phyloP scores from a whole-genome alignment of 2,113 vertebrate species.

The Gracilinanus agilis region DNA sequence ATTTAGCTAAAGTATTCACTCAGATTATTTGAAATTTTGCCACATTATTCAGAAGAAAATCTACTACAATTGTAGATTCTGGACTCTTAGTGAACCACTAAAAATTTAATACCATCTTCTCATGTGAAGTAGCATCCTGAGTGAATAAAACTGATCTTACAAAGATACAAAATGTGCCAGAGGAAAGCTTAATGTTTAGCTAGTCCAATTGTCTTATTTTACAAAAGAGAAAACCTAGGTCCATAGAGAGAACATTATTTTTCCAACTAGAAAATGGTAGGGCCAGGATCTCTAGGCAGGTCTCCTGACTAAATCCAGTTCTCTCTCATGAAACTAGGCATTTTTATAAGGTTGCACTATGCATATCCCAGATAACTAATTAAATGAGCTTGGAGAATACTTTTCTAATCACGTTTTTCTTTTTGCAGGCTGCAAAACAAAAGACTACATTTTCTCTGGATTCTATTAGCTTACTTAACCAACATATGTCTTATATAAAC shows the following conservation, averaged over 20 bases:
- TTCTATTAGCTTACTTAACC: not conserved
- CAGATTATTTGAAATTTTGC: not conserved
- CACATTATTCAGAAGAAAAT: not conserved
- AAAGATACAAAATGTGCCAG: not conserved
- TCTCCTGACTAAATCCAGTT: not conserved
- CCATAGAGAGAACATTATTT: not conserved
- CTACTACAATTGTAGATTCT: not conserved
- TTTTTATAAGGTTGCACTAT: not conserved
- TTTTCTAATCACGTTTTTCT: not conserved
- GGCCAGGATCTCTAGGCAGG: not conserved
- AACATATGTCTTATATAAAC: not conserved
- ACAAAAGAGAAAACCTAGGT: not conserved
- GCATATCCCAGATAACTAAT: not conserved
- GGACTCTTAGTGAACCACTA: not conserved
- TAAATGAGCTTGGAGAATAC: not conserved
- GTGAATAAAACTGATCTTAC: not conserved
- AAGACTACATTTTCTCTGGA: not conserved
- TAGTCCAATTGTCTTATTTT: not conserved
- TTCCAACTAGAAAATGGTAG: not conserved
- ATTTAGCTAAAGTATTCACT: not conserved
- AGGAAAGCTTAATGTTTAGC: not conserved
- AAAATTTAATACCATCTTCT: not conserved
- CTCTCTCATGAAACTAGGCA: not conserved
- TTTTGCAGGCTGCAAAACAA: not conserved
- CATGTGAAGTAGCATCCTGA: not conserved